These are phyloP conservation scores for Rhamnusium bicolor DNA, from an alignment of 2,888 invertebrate genomes.

Conservation along the genomic window DNA sequence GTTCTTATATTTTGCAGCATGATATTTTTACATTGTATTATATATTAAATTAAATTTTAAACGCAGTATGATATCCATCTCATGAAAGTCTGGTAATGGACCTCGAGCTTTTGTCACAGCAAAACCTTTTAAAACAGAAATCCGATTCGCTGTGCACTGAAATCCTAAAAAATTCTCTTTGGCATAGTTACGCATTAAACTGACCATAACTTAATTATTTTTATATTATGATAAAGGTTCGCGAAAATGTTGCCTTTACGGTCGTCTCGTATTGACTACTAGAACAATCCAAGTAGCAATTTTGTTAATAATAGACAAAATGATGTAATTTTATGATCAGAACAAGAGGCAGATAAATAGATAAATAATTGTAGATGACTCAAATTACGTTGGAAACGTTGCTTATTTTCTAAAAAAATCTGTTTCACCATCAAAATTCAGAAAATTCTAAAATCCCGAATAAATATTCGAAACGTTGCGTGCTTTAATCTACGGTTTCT, in stretches of 20 bases:
- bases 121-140: background rate
- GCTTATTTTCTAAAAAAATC: too few species aligned
- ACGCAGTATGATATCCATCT: background rate
- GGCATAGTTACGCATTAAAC: background rate
- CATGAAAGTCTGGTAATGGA: background rate
- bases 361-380: too few species aligned
- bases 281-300: too few species aligned
- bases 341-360: too few species aligned
- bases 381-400: too few species aligned
- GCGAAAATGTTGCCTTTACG: background rate
- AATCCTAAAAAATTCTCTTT: background rate
- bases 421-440: too few species aligned
- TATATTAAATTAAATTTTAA: background rate
- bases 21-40: conserved; percentile 28
- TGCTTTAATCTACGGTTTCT: too few species aligned
- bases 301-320: too few species aligned
- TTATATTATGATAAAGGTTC: background rate
- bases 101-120: background rate
- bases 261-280: background rate
- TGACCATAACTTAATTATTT: background rate
- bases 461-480: too few species aligned
- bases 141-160: background rate
- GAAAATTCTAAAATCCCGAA: too few species aligned
- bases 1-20: conserved; percentile 45
- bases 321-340: too few species aligned